A percentile compares a stretch with the other conserved stretches of the same genome.
phyloP scores from a whole-genome alignment of 2,797 vertebrate genomes.

The Melanotaenia nigrans region DNA sequence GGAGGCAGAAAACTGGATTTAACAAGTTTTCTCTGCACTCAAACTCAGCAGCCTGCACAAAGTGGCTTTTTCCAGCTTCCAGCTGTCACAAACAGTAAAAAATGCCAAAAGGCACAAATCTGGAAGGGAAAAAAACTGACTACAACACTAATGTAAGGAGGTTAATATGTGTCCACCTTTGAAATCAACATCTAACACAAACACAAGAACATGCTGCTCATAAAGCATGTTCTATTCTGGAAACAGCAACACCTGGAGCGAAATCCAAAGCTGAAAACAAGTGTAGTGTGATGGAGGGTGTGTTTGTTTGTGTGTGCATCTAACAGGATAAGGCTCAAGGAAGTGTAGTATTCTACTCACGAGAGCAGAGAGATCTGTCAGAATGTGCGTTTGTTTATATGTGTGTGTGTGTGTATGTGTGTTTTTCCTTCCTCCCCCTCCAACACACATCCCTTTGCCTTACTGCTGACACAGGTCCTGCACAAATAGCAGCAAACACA shows the following conservation, averaged over 20 bases:
- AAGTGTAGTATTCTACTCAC: slow-evolving; percentile 47
- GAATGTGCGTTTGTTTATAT: neutral
- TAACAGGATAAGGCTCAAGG: slow-evolving; percentile 40
- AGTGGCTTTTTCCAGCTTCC: slow-evolving; percentile 43
- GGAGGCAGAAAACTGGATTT: slow-evolving; percentile 21
- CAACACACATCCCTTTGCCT: slow-evolving; percentile 18
- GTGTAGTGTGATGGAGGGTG: slow-evolving; percentile 16
- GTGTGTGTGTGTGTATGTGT: slow-evolving; percentile 18
- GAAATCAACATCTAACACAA: slow-evolving; percentile 21
- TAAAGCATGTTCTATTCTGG: slow-evolving; percentile 3
- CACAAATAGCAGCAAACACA: slow-evolving; percentile 23
- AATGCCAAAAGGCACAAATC: slow-evolving; percentile 57
- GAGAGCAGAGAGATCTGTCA: slow-evolving; percentile 10
- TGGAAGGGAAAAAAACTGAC: slow-evolving; percentile 22
- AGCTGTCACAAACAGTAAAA: slow-evolving; percentile 53
- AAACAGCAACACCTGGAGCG: neutral
- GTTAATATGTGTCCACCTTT: slow-evolving; percentile 23
- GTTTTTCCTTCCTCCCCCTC: slow-evolving; percentile 44
- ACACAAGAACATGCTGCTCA: slow-evolving; percentile 9
- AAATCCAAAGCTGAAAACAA: slow-evolving; percentile 21
- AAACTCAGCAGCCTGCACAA: slow-evolving; percentile 51
- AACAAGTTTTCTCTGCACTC: slow-evolving; percentile 33
- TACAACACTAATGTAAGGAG: slow-evolving; percentile 14
- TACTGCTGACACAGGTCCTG: slow-evolving; percentile 45
- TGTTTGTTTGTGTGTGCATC: slow-evolving; percentile 23